A percentile compares a stretch with the other conserved stretches of the same genome.
phyloP scores from a whole-genome alignment of 53 echinoderm and acorn worm species.

The Patiria pectinifera region DNA sequence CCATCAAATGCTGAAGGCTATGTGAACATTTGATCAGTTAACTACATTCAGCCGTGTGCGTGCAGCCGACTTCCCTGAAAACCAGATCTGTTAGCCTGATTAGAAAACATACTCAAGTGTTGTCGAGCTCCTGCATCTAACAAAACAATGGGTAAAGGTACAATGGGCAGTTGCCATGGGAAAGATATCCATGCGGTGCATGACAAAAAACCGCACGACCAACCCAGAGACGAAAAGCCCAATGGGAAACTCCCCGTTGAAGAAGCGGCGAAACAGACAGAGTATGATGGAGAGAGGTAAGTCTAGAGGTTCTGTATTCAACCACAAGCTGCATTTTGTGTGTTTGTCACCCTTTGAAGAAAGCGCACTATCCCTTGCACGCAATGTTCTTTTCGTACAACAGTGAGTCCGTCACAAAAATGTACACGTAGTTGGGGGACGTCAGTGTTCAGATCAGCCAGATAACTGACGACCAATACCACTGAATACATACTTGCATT shows the following conservation, averaged over 20 bases:
- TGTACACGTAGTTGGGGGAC: too few relatives aligned
- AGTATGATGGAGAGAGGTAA: constrained; percentile 28
- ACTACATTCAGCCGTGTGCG: neutral
- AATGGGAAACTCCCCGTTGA: neutral
- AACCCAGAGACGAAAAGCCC: constrained; percentile 12
- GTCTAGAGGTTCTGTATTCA: neutral
- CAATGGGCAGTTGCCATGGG: constrained; percentile 55
- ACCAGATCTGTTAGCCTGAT: neutral
- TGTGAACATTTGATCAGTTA: neutral
- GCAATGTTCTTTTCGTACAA: too few relatives aligned
- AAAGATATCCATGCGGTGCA: constrained; percentile 41
- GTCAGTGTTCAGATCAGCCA: too few relatives aligned
- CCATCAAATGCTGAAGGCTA: neutral
- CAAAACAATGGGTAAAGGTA: constrained; percentile 48
- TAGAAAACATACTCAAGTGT: neutral
- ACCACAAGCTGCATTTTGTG: neutral
- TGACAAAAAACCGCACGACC: neutral
- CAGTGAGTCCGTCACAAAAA: too few relatives aligned
- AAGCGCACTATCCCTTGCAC: neutral
- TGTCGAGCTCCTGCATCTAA: neutral
- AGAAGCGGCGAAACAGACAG: neutral
- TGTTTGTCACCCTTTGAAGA: neutral
- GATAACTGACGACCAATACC: too few relatives aligned
- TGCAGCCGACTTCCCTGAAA: neutral
- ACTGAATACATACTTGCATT: too few relatives aligned